Evolutionary conservation across 1,140 invertebrate species (phyloP).

Genomic region (Centruroides sculpturatus): DNA sequence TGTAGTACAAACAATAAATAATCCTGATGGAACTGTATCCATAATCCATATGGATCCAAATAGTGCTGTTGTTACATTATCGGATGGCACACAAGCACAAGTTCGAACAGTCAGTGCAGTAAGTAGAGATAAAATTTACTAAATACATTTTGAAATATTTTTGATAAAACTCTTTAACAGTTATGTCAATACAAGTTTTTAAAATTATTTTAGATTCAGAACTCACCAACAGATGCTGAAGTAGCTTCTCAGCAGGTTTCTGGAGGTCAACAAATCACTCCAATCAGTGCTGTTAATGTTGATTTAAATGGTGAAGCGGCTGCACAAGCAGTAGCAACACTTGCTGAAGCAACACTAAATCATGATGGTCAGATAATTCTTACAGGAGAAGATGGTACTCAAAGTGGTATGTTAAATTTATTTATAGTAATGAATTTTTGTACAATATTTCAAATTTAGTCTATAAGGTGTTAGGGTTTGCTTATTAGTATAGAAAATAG

Average conservation of each 20-base stretch:
- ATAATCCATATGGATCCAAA: slow-evolving; percentile 92
- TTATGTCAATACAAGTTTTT: background rate
- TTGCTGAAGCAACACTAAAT: slow-evolving; percentile 36
- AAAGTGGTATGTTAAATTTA: slow-evolving; percentile 43
- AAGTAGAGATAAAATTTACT: slow-evolving; percentile 24
- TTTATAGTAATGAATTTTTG: no score
- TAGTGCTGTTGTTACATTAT: slow-evolving; percentile 83
- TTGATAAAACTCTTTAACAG: background rate
- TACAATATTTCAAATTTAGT: no score
- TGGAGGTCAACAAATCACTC: slow-evolving; percentile 31
- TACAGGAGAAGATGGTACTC: slow-evolving; percentile 74
- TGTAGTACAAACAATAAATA: slow-evolving; percentile 90
- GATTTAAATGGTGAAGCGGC: slow-evolving; percentile 56
- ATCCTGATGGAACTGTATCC: slow-evolving; percentile 89
- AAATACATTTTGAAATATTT: background rate
- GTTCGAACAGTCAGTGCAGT: slow-evolving; percentile 77
- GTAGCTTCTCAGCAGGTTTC: slow-evolving; percentile 37
- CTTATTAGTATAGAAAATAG: no score
- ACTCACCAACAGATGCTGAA: slow-evolving; percentile 42
- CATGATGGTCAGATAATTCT: slow-evolving; percentile 90
- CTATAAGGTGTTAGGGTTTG: no score
- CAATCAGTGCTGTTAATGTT: slow-evolving; percentile 33
- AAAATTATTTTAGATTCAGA: slow-evolving; percentile 19
- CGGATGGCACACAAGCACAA: slow-evolving; percentile 89
- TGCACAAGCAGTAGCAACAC: slow-evolving; percentile 22